Evolutionary conservation across 2,888 invertebrate species (phyloP).

Genomic region (Catotricha subobsoleta): DNA sequence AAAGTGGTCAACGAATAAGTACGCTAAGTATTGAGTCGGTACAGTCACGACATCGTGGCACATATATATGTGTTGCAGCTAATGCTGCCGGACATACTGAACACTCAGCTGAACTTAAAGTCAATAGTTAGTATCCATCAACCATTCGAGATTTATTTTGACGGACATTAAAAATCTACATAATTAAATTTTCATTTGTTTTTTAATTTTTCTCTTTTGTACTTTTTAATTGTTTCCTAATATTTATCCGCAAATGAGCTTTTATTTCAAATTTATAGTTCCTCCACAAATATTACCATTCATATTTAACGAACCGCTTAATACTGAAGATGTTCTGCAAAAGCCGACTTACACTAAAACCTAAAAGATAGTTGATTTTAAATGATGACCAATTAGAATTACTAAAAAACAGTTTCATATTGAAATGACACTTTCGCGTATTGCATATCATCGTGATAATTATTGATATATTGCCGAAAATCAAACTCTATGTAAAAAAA

Average conservation of each 20-base stretch:
- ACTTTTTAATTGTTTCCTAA: too few species aligned
- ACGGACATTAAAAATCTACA: too few species aligned
- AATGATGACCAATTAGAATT: too few species aligned
- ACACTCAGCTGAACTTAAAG: constrained; percentile 29
- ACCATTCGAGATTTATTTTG: too few species aligned
- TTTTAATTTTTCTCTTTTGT: too few species aligned
- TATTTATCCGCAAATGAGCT: too few species aligned
- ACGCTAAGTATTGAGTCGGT: constrained; percentile 43
- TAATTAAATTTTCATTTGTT: too few species aligned
- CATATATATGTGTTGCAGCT: constrained; percentile 43
- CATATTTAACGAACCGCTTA: constrained; percentile 50
- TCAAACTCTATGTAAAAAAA: too few species aligned
- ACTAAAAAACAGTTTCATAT: too few species aligned
- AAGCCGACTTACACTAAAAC: too few species aligned
- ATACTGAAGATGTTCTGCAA: constrained; percentile 52
- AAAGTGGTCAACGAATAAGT: constrained; percentile 26
- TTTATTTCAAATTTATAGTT: constrained; percentile 25
- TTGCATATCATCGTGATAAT: constrained; percentile 49
- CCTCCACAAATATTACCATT: constrained; percentile 49
- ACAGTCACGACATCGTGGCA: constrained; percentile 40
- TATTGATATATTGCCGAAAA: constrained; percentile 60
- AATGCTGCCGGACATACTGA: constrained; percentile 37
- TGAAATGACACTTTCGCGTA: too few species aligned
- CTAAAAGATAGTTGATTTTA: too few species aligned
- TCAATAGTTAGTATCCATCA: constrained; percentile 23